Conservation (phyloP, 2,113 vertebrate genomes). For the Rhizomys pruinosus region DNA sequence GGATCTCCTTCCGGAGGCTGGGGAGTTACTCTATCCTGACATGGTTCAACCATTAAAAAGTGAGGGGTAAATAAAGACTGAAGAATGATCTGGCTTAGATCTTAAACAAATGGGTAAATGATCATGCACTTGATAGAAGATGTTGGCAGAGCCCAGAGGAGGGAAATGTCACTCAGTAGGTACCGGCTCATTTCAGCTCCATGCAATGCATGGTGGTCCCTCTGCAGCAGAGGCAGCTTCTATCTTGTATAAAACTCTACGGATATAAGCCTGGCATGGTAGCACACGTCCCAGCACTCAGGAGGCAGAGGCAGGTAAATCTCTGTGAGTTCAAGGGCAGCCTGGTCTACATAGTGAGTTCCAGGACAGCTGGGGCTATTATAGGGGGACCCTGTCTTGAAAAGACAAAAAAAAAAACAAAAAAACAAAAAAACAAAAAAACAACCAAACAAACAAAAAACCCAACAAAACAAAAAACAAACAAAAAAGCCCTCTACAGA, state of each 20-base stretch:
- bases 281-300: no score
- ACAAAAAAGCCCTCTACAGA: no score
- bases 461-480: no score
- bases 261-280: no score
- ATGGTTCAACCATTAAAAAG: background rate
- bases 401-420: no score
- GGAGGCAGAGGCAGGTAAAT: no score
- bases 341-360: no score
- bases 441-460: no score
- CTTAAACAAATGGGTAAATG: conserved; percentile 40
- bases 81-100: conserved; percentile 6
- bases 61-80: conserved; percentile 20
- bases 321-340: no score
- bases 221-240: background rate
- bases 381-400: no score
- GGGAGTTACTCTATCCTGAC: background rate
- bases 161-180: conserved; percentile 1
- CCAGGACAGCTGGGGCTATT: no score
- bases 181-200: background rate
- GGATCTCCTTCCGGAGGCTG: background rate
- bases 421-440: no score
- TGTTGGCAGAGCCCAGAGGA: background rate
- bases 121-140: background rate
- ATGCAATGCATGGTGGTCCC: background rate
- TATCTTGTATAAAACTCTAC: background rate